These are phyloP conservation scores for Apodemia mormo DNA, from an alignment of 2,888 invertebrate genomes.

Conservation along the genomic window DNA sequence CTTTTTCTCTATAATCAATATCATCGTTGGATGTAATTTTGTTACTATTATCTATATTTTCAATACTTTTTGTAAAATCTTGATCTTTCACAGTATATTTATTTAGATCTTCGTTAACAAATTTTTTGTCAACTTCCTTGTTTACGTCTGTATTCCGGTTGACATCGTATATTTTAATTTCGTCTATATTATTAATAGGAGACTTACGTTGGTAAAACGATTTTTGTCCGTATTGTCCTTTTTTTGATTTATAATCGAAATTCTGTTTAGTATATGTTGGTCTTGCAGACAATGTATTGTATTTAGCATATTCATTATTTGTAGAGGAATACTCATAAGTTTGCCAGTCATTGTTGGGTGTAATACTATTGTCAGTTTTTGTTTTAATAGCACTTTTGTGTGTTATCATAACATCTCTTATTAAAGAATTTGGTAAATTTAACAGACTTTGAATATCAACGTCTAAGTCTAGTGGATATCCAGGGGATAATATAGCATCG, in stretches of 20 bases:
- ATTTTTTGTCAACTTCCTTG: neutral
- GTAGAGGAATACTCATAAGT: slow-evolving; percentile 26
- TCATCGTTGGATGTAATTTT: slow-evolving; percentile 28
- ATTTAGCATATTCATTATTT: slow-evolving; percentile 28
- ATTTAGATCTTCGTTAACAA: neutral
- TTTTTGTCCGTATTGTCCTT: slow-evolving; percentile 44
- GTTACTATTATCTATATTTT: slow-evolving; percentile 15
- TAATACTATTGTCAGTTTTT: slow-evolving; percentile 32
- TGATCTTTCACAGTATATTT: slow-evolving; percentile 20
- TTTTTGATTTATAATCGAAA: slow-evolving; percentile 47
- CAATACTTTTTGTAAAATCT: slow-evolving; percentile 9
- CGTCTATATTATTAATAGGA: slow-evolving; percentile 30
- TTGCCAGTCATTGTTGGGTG: slow-evolving; percentile 32
- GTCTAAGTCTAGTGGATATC: slow-evolving; percentile 88
- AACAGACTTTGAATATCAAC: slow-evolving; percentile 73
- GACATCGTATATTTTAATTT: slow-evolving; percentile 21
- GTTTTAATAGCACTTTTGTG: slow-evolving; percentile 48
- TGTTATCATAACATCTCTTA: slow-evolving; percentile 59
- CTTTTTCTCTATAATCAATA: slow-evolving; percentile 25
- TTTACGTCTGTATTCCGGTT: neutral
- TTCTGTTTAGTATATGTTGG: slow-evolving; percentile 41
- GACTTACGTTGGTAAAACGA: slow-evolving; percentile 36
- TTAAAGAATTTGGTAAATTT: slow-evolving; percentile 60
- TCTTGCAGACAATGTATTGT: slow-evolving; percentile 30
- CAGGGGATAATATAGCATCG: slow-evolving; percentile 68